phyloP scores from a whole-genome alignment of 1,140 invertebrate genomes.

The Apis dorsata region DNA sequence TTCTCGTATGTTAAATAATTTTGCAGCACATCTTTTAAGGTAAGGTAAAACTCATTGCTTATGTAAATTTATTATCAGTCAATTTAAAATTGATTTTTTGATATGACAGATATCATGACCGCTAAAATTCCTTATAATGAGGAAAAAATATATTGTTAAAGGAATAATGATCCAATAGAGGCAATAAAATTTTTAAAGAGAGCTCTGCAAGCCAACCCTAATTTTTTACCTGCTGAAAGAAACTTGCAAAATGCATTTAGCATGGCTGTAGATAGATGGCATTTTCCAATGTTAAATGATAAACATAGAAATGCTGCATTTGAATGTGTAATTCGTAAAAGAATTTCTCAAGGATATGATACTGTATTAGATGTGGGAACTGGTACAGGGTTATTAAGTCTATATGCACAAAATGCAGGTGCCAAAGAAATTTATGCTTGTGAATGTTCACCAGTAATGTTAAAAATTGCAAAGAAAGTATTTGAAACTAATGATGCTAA shows the following conservation, averaged over 20 bases:
- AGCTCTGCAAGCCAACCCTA: constrained; percentile 62
- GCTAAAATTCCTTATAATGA: constrained; percentile 51
- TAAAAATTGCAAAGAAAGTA: constrained; percentile 82
- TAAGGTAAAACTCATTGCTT: constrained; percentile 42
- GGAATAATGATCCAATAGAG: constrained; percentile 65
- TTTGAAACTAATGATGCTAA: constrained; percentile 79
- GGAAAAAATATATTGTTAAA: constrained; percentile 58
- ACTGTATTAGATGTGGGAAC: constrained; percentile 87
- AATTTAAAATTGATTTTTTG: constrained; percentile 33
- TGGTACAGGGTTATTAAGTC: constrained; percentile 86
- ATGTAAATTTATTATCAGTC: constrained; percentile 21
- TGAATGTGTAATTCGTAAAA: constrained; percentile 82
- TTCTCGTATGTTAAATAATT: constrained; percentile 72
- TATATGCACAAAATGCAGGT: constrained; percentile 83
- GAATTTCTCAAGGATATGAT: constrained; percentile 79
- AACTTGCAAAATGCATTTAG: constrained; percentile 73
- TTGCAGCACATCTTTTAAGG: constrained; percentile 71
- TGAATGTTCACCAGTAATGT: constrained; percentile 84
- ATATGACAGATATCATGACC: constrained; percentile 45
- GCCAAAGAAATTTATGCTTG: constrained; percentile 83
- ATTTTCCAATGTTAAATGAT: constrained; percentile 91
- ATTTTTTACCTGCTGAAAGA: constrained; percentile 71
- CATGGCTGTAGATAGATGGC: constrained; percentile 86
- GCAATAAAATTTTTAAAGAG: constrained; percentile 69
- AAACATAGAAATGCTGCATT: constrained; percentile 84